These are phyloP conservation scores for Eriosoma lanigerum DNA, from an alignment of 1,140 invertebrate genomes.

Conservation along the genomic window DNA sequence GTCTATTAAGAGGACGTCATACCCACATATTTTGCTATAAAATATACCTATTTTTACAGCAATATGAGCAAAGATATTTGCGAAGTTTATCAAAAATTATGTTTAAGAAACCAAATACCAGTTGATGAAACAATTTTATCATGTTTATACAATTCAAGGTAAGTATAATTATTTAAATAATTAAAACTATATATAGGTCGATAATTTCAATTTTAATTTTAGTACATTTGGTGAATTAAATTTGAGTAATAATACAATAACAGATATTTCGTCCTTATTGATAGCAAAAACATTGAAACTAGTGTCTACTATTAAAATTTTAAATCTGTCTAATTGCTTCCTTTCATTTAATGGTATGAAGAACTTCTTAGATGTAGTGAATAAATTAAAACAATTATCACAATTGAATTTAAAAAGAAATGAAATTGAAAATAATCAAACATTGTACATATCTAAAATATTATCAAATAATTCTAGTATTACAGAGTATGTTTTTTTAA, in stretches of 20 bases:
- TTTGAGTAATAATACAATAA: background rate
- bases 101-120: background rate
- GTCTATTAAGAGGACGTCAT: too few species aligned
- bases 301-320: background rate
- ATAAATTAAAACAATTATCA: background rate
- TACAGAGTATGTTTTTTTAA: slow-evolving; percentile 30
- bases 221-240: slow-evolving; percentile 11
- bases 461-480: slow-evolving; percentile 7
- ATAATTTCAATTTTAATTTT: background rate
- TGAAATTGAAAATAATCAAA: slow-evolving; percentile 3
- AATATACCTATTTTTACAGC: too few species aligned
- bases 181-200: background rate
- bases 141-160: slow-evolving; percentile 14
- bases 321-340: slow-evolving; percentile 27
- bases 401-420: slow-evolving; percentile 37
- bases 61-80: background rate
- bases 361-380: background rate
- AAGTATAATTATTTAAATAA: background rate
- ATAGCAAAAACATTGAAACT: slow-evolving; percentile 1
- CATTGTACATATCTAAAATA: slow-evolving; percentile 11
- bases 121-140: background rate
- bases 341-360: background rate
- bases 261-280: background rate
- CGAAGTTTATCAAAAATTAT: background rate
- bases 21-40: too few species aligned